Percentiles rank a stretch among this genome's conserved stretches.
phyloP scores from a whole-genome alignment of 2,797 vertebrate genomes.

The Philypnodon macrostomus region DNA sequence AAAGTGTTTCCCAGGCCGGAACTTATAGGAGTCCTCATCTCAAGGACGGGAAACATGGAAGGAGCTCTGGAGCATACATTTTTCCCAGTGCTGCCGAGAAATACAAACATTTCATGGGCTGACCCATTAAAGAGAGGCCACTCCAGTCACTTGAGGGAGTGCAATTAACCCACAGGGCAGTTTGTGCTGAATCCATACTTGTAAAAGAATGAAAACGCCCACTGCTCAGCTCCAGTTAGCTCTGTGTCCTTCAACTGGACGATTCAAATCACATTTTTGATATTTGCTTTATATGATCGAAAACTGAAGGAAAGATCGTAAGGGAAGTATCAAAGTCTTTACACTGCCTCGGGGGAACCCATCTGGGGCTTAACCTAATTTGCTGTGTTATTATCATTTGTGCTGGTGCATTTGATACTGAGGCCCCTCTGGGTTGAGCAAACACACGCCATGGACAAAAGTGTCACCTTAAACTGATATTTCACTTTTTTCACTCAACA shows the following conservation, averaged over 20 bases:
- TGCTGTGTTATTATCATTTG: slow-evolving; percentile 79
- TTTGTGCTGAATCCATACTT: slow-evolving; percentile 62
- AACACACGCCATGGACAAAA: slow-evolving; percentile 57
- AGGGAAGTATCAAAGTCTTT: slow-evolving; percentile 63
- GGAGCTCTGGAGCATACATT: slow-evolving; percentile 58
- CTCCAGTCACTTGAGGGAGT: slow-evolving; percentile 71
- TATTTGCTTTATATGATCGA: slow-evolving; percentile 85
- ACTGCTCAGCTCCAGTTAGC: slow-evolving; percentile 55
- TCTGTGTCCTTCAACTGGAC: slow-evolving; percentile 70
- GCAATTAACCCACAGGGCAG: slow-evolving; percentile 77
- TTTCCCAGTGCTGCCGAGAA: slow-evolving; percentile 64
- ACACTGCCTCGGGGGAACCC: slow-evolving; percentile 56
- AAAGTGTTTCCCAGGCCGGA: slow-evolving; percentile 44
- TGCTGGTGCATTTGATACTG: slow-evolving; percentile 78
- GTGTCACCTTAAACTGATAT: slow-evolving; percentile 63
- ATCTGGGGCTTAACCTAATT: slow-evolving; percentile 73
- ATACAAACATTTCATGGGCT: slow-evolving; percentile 73
- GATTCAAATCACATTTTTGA: slow-evolving; percentile 86
- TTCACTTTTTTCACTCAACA: slow-evolving; percentile 67
- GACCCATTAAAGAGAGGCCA: slow-evolving; percentile 71
- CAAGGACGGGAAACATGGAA: slow-evolving; percentile 57
- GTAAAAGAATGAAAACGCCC: slow-evolving; percentile 50
- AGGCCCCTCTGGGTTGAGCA: slow-evolving; percentile 60
- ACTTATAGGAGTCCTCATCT: slow-evolving; percentile 47
- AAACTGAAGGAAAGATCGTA: slow-evolving; percentile 72